phyloP scores from a whole-genome alignment of 2,797 vertebrate genomes.

The Megaceryle alcyon region DNA sequence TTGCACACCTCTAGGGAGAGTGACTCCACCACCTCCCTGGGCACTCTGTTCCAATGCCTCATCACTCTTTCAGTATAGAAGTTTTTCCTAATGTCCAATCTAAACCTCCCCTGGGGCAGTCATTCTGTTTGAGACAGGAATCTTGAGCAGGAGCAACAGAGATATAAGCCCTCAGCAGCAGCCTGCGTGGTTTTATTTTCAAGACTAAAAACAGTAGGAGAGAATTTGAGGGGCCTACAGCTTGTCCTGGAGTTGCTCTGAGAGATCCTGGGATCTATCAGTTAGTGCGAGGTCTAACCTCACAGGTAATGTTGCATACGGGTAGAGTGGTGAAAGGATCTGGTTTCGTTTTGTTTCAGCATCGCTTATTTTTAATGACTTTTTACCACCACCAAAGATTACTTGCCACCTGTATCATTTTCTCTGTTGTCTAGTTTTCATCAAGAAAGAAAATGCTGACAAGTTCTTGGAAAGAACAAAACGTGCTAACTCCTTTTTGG shows the following conservation, averaged over 20 bases:
- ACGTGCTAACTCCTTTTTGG: slow-evolving; percentile 85
- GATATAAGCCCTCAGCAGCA: neutral
- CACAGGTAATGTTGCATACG: neutral
- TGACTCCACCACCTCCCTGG: too few relatives aligned
- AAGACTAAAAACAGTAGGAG: neutral
- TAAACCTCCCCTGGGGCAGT: too few relatives aligned
- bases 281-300: neutral
- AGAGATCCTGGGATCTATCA: neutral
- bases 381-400: neutral
- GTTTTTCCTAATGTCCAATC: too few relatives aligned
- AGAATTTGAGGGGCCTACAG: neutral
- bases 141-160: neutral
- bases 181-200: neutral
- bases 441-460: slow-evolving; percentile 77
- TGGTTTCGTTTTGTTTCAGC: neutral
- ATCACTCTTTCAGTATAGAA: too few relatives aligned
- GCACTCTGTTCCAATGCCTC: too few relatives aligned
- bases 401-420: neutral
- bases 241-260: neutral
- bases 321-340: neutral
- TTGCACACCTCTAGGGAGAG: too few relatives aligned
- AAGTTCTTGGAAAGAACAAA: slow-evolving; percentile 80
- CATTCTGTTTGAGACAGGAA: neutral
- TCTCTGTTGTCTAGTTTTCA: slow-evolving; percentile 82
- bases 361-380: neutral